Evolutionary conservation across 2,888 invertebrate genomes (phyloP).

Genomic region (Ashinkailepas kermadecensis): DNA sequence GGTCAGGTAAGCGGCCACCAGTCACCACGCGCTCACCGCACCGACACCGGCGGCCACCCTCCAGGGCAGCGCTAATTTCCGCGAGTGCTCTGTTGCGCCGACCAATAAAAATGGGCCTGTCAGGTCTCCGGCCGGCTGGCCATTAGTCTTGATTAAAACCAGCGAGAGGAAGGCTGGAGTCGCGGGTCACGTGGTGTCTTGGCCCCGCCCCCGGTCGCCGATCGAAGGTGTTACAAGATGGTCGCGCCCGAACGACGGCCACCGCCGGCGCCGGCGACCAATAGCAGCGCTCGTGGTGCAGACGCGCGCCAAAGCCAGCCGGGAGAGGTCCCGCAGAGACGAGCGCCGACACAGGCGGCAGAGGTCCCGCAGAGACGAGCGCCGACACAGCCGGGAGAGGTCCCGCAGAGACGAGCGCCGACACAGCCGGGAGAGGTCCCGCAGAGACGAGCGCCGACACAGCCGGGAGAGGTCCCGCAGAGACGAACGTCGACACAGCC

Average conservation of each 20-base stretch:
- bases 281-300: background rate
- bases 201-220: background rate
- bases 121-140: background rate
- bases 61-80: background rate
- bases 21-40: background rate
- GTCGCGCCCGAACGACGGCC: background rate
- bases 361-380: too few relatives aligned
- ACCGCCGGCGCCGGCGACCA: background rate
- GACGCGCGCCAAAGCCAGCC: background rate
- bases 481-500: too few relatives aligned
- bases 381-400: too few relatives aligned
- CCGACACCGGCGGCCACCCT: background rate
- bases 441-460: too few relatives aligned
- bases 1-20: background rate
- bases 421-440: too few relatives aligned
- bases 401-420: too few relatives aligned
- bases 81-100: conserved; percentile 21
- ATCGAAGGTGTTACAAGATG: conserved; percentile 17
- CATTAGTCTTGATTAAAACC: conserved; percentile 21
- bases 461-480: too few relatives aligned
- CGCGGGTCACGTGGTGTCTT: conserved; percentile 17
- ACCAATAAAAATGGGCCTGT: conserved; percentile 22
- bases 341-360: too few relatives aligned
- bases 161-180: conserved; percentile 7
- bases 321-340: too few relatives aligned